Conservation (phyloP, 2,888 invertebrate species). For the Himalopsyche kuldschensis region DNA sequence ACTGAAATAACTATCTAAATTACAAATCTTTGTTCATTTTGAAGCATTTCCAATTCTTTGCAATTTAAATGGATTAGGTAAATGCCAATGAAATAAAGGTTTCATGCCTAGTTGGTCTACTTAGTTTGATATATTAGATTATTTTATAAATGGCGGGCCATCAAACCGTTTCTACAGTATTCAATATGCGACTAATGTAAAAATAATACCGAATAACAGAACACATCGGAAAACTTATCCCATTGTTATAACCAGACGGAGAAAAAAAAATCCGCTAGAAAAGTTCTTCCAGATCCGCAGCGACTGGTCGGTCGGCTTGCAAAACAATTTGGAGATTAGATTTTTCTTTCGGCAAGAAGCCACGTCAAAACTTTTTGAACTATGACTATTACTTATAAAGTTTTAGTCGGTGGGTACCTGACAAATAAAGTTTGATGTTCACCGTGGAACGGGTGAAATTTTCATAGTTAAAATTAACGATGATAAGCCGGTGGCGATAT, state of each 20-base stretch:
- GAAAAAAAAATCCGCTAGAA: not conserved
- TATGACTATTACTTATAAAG: not conserved
- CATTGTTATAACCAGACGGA: not conserved
- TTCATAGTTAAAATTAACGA: not conserved
- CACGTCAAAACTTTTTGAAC: not conserved
- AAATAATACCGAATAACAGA: not conserved
- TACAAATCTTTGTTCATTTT: no score
- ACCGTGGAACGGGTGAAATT: not conserved
- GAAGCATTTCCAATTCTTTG: no score
- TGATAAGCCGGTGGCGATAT: not conserved
- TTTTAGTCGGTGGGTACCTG: not conserved
- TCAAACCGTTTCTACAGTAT: not conserved
- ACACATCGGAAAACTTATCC: not conserved
- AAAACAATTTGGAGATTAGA: not conserved
- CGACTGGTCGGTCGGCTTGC: not conserved
- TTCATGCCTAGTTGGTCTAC: no score
- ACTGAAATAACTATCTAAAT: no score
- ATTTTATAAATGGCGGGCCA: not conserved
- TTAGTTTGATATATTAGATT: not conserved
- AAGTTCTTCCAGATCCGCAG: not conserved
- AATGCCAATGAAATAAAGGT: no score
- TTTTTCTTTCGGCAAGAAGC: not conserved
- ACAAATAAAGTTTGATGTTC: not conserved
- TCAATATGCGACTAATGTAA: not conserved
- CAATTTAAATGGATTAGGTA: no score